phyloP scores from a whole-genome alignment of 2,888 invertebrate species.

The Troglohyphantes excavatus region DNA sequence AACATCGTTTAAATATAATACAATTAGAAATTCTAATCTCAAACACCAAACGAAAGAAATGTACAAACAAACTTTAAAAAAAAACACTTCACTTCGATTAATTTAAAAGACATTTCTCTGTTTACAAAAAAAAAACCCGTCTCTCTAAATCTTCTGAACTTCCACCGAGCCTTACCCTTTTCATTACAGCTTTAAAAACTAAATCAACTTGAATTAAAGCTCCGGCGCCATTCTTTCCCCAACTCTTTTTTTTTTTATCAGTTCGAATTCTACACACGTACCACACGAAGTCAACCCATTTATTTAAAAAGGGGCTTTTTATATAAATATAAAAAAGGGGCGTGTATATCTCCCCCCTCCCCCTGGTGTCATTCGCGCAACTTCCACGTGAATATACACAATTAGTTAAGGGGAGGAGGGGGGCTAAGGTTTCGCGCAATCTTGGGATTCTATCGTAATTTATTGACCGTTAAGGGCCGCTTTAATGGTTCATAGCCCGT shows the following conservation, averaged over 20 bases:
- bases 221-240: neutral
- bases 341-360: neutral
- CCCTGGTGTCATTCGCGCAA: neutral
- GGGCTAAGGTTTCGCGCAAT: constrained; percentile 23
- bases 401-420: constrained; percentile 15
- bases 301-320: neutral
- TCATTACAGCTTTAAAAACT: neutral
- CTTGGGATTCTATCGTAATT: constrained; percentile 63
- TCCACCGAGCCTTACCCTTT: neutral
- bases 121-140: neutral
- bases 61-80: too few species aligned
- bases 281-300: neutral
- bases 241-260: neutral
- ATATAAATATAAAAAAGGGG: neutral
- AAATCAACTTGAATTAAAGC: constrained; percentile 1
- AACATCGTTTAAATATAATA: too few species aligned
- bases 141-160: neutral
- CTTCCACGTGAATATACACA: constrained; percentile 55
- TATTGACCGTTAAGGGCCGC: constrained; percentile 68
- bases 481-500: constrained; percentile 54
- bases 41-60: too few species aligned
- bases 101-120: neutral
- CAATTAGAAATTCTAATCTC: too few species aligned
- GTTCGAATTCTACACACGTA: neutral
- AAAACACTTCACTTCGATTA: neutral